Percentiles rank a stretch among this genome's conserved stretches.
Conservation (phyloP, 2,888 invertebrate species). For the Ornithoptera priamus region DNA sequence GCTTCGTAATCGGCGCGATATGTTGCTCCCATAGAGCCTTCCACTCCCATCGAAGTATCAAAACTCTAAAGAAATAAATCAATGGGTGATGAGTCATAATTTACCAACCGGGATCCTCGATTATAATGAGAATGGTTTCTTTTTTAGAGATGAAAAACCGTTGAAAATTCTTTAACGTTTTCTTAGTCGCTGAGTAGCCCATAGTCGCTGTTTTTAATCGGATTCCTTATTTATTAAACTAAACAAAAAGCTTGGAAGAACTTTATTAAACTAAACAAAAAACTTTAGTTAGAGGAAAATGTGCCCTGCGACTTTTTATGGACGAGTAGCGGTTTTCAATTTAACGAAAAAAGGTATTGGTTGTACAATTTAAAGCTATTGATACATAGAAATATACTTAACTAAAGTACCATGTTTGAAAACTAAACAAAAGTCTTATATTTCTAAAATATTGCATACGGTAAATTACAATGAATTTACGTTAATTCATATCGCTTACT, state of each 20-base stretch:
- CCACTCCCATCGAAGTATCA: conserved; percentile 53
- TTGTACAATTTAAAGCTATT: too few species aligned
- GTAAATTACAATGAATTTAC: background rate
- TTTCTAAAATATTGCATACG: too few species aligned
- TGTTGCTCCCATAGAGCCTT: conserved; percentile 55
- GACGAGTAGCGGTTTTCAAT: background rate
- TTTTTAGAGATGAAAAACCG: conserved; percentile 69
- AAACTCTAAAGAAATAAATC: conserved; percentile 56
- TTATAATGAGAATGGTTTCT: conserved; percentile 62
- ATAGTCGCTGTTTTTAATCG: conserved; percentile 56
- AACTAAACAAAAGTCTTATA: too few species aligned
- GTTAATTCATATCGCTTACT: background rate
- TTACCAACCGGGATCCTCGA: conserved; percentile 66
- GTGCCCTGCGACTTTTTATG: conserved; percentile 45
- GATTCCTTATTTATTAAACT: conserved; percentile 41
- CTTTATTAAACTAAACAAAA: conserved; percentile 55
- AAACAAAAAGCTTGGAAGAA: conserved; percentile 65
- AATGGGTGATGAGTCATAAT: conserved; percentile 72
- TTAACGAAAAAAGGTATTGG: background rate
- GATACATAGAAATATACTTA: too few species aligned
- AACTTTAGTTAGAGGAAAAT: conserved; percentile 56
- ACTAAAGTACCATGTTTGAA: too few species aligned
- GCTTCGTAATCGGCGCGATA: conserved; percentile 66
- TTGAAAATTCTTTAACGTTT: conserved; percentile 72
- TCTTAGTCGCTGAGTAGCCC: conserved; percentile 69